Percentiles rank a stretch among this genome's conserved stretches.
Evolutionary conservation across 2,888 invertebrate genomes (phyloP).

Genomic region (Meiosimyza platycephala): DNA sequence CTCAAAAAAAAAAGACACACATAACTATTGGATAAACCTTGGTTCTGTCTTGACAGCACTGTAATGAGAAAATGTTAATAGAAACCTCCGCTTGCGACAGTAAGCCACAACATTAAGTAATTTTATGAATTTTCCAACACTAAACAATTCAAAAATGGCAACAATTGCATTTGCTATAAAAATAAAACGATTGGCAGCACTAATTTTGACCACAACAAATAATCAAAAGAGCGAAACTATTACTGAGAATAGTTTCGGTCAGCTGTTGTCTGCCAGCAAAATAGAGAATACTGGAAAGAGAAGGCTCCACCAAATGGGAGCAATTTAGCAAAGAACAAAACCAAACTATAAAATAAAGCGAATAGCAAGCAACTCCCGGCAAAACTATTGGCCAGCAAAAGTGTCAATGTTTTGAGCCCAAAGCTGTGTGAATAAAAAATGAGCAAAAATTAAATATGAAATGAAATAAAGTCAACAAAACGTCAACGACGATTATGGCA

Average conservation of each 20-base stretch:
- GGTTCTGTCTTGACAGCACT: too few species aligned
- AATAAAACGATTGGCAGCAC: slow-evolving; percentile 3
- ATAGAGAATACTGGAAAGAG: not conserved
- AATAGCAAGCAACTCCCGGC: not conserved
- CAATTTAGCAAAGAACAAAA: not conserved
- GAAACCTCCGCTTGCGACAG: too few species aligned
- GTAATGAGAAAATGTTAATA: too few species aligned
- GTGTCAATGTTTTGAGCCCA: too few species aligned
- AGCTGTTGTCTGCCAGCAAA: not conserved
- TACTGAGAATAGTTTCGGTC: not conserved
- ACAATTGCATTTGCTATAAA: not conserved
- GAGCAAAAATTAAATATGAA: not conserved
- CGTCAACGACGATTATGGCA: not conserved
- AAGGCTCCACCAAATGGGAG: not conserved
- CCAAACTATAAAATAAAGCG: not conserved
- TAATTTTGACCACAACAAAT: not conserved
- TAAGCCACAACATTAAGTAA: too few species aligned
- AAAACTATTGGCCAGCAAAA: slow-evolving; percentile 9
- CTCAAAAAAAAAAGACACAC: too few species aligned
- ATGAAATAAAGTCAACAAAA: too few species aligned
- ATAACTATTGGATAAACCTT: too few species aligned
- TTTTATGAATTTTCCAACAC: too few species aligned
- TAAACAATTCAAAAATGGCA: too few species aligned
- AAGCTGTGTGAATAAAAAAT: not conserved
- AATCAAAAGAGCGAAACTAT: not conserved